Base-by-base conservation (phyloP, 2,113 vertebrate genomes). In the Hemibagrus wyckioides region DNA sequence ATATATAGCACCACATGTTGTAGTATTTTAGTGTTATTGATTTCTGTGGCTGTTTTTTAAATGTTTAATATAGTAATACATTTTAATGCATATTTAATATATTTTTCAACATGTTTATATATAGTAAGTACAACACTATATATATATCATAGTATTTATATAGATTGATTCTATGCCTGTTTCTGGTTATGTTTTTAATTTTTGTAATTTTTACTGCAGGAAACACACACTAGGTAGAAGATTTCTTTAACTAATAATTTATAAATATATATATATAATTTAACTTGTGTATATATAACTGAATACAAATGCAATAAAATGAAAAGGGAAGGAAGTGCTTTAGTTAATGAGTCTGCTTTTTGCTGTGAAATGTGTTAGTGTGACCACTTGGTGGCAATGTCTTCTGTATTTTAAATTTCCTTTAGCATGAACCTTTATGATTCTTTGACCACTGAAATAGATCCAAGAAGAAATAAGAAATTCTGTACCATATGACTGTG, bases 301-400 rank as follows among this genome's bases (percentile, higher is more conserved):
- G 23, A 50, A n/a, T 3, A 30, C 17, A 77, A 48, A 30, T 25
- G 1, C 44, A 77, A n/a, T 77, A 6, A 8, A 48, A n/a, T n/a
- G 23, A 48, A 15, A 76, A 21, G 10, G 39, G 41, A 23, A 69
- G 6, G 6, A 36, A 69, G 65, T 17, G n/a, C 69, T 41, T 8
- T 23, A 23, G 21, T 8, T 25, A 75, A 25, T 23, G 33, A 75
- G 25, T 30, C 67, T 71, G 41, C 1, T 52, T 28, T 80, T 21
- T 57, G 77, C 75, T 79, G 19, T 30, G 2, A 80, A 44, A 67
- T 52, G n/a, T 23, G 33, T 21, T 33, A 82, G 4, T 52, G 15
- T 23, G 44, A 36, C 83, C 83, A 85, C 69, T 59, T 76, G 83
- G 41, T 75, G 83, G 83, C 83, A 56, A 1, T 85, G 54, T 59